Evolutionary conservation across 2,888 invertebrate species (phyloP), one percentile per base, ranked within the genome.

Genomic region (Callinectes sapidus): DNA sequence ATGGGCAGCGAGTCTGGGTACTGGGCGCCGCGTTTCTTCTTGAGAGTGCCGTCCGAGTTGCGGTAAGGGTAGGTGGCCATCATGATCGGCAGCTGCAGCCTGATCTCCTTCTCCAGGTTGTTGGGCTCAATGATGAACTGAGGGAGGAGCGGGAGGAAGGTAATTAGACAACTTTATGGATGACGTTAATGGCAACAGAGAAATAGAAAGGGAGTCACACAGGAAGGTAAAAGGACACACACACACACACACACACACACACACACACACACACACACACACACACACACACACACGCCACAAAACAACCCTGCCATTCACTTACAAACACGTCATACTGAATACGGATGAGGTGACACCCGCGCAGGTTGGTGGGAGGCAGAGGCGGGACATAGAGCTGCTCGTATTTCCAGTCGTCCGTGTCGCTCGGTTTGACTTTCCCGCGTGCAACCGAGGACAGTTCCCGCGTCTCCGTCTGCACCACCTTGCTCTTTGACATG

Each of bases 241-340:
- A 66, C 89, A 86, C 86, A 39, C 86, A 42, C 13, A 86, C 86
- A 10, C 86, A 86, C 86, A 86, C 42, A 86, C 86, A 39, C 87
- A 87, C 89, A 66, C 61, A 71, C 89, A 8, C 18, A 54, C 35
- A 66, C 89, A 86, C 86, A 39, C 86, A 42, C 13, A 86, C 86
- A 10, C 86, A 86, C 86, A 86, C 42, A 86, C 86, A 39, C 87
- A 87, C 89, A 66, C 61, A 61, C 16, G 35, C 16, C 6, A 23
- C 10, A 77, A 77, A 13, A 28, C n/a, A 77, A 28, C 10, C 32
- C 35, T 5, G 32, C 1, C 5, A 81, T 32, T 16, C 81, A 97
- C 98, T 97, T 96, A 98, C 98, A 96, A 97, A 98, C 91, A 98
- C 98, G 96, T 98, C 98, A 95, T 99, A 99, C 95, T 98, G 97